phyloP scores from a whole-genome alignment of 2,113 vertebrate genomes.

The Chroicocephalus ridibundus region DNA sequence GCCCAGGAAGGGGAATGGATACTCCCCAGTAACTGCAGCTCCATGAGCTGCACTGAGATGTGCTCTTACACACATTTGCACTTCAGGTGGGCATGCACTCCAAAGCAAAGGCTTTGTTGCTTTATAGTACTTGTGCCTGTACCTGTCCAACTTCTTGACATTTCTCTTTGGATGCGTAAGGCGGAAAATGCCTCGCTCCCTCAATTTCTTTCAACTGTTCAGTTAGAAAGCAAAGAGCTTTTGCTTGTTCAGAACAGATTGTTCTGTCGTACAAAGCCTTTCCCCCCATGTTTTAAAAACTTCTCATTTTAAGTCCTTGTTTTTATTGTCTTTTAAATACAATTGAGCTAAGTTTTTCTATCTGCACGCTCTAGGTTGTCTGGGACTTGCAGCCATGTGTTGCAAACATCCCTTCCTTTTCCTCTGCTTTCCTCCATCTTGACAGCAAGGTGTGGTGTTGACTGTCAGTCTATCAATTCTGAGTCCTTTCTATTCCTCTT shows the following conservation, averaged over 20 bases:
- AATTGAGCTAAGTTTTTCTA: neutral
- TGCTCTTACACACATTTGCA: neutral
- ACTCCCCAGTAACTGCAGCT: neutral
- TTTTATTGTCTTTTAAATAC: neutral
- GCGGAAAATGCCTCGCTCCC: neutral
- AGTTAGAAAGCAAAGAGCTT: neutral
- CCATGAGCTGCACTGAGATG: neutral
- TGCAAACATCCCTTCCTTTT: neutral
- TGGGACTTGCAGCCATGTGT: neutral
- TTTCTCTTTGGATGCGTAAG: rapidly evolving
- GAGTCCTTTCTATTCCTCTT: neutral
- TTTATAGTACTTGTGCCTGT: neutral
- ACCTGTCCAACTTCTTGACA: neutral
- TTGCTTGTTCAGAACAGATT: neutral
- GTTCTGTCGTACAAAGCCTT: neutral
- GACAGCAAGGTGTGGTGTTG: neutral
- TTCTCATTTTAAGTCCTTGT: neutral
- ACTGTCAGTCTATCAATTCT: neutral
- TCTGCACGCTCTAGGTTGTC: neutral
- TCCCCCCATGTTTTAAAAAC: neutral
- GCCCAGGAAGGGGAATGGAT: rapidly evolving
- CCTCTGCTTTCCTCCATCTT: neutral
- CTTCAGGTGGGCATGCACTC: neutral
- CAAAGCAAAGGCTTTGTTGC: neutral
- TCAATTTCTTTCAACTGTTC: neutral